Evolutionary conservation across 2,888 invertebrate genomes (phyloP), one percentile per base, ranked within the genome.

Genomic region (Silvanus unidentatus): DNA sequence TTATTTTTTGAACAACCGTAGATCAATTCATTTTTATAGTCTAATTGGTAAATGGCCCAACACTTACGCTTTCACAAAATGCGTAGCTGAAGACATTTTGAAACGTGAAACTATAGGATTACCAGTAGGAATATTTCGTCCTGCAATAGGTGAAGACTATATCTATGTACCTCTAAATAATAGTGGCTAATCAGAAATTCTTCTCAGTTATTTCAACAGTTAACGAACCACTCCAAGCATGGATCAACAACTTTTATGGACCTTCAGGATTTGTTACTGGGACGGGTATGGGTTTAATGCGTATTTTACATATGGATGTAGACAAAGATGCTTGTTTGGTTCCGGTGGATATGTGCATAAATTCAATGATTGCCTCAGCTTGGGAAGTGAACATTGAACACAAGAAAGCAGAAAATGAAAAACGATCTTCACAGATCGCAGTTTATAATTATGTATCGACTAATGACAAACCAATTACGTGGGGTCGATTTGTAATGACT

Each of bases 241-340:
- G 93, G 92, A 88, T 91, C 11, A 92, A 93, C 72, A 95, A 92
- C 62, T 77, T 89, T 58, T 94, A 94, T 64, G 94, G 94, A 2
- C 88, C 92, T 1, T 90, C 89, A 5, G 92, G 82, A 0, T 76
- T 78, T 32, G 82, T 80, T 52, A 76, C 84, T 9, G 87, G 85
- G 0, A 81, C 84, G 2, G 86, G 88, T 0, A 84, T 84, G 15
- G 94, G 94, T 46, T 78, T 91, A 1, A 64, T 88, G 34, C 75
- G 82, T 28, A 77, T 87, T 1, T 77, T 92, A 73, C 83, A 86
- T 52, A 83, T 86, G 65, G 80, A 87, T 57, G 70, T 74, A 1
- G 72, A 78, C 0, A 77, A 77, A 12, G 80, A 82, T 1, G 89
- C 90, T 0, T 91, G 93, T 64, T 80, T 95, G 68, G 64, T 72